Base-by-base conservation (phyloP, 30 jellyfish, hydroid and myxozoan genomes). In the Pelagia noctiluca region DNA sequence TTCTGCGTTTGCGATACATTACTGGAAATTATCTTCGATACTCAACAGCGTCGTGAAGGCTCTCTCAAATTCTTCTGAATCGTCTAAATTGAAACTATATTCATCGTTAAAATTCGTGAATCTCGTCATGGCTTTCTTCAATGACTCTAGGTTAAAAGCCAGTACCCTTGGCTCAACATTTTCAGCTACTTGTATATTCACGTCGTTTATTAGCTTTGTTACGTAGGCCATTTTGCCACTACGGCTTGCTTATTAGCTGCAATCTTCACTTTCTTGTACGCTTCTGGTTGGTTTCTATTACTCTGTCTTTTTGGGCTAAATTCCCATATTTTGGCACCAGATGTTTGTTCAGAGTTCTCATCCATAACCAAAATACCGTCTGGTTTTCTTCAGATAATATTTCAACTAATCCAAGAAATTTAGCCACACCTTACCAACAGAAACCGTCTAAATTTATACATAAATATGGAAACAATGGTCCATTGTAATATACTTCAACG, bases 281-380 rank as follows among this genome's bases (percentile, higher is more conserved):
- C 80, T 78, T 78, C 54, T 28, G 70, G 80, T 62, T 63, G 77
- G 60, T 76, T 76, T 46, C 49, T 18, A 74, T 74, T 67, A 66
- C 54, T 74, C 86, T 76, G 69, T 71, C 83, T 35, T 13, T 18
- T 60, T n/a, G 42, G 83, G 4, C 50, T 78, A 19, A 21, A 8
- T 60, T 60, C 72, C 89, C 80, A 80, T 70, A 71, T 78, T 80
- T 57, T 71, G 80, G 89, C 89, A 78, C 89, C 89, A 78, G 89
- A 13, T 54, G 71, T 61, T 63, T 78, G 42, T 18, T 62, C 81
- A 61, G 75, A 60, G 75, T 47, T 73, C 85, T 73, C 73, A 60
- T 37, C 75, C 89, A 78, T 37, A 35, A 75, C 30, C 12, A 25
- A 50, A 48, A n/a, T 48, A n/a, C n/a, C n/a, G n/a, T n/a, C n/a